These are phyloP conservation scores for Augiades crinisus DNA, from an alignment of 2,888 invertebrate genomes.

Conservation along the genomic window DNA sequence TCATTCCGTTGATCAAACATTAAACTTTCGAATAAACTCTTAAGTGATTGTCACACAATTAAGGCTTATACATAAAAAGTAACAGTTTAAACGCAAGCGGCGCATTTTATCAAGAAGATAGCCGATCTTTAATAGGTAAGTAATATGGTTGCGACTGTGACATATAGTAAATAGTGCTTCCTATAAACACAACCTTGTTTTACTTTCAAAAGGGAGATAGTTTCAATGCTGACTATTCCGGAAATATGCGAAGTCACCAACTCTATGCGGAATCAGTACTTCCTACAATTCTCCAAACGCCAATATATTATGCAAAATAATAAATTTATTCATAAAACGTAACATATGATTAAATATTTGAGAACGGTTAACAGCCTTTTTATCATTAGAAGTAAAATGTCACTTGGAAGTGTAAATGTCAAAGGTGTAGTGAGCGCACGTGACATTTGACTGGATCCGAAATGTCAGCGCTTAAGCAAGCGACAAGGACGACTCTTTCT, in stretches of 20 bases:
- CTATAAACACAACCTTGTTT: slow-evolving; percentile 14
- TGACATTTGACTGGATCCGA: slow-evolving; percentile 75
- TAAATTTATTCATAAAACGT: slow-evolving; percentile 19
- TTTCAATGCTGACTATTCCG: slow-evolving; percentile 1
- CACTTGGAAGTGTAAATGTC: slow-evolving; percentile 64
- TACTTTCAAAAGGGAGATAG: slow-evolving; percentile 13
- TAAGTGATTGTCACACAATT: too few species aligned
- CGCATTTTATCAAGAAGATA: too few species aligned
- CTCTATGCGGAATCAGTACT: slow-evolving; percentile 9
- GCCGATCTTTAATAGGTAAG: too few species aligned
- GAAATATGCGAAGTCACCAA: slow-evolving; percentile 7
- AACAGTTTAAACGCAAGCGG: too few species aligned
- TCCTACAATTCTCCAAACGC: slow-evolving; percentile 12
- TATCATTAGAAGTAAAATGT: slow-evolving; percentile 62
- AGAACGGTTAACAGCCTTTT: slow-evolving; percentile 40
- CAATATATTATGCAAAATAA: slow-evolving; percentile 14
- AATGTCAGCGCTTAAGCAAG: slow-evolving; percentile 79
- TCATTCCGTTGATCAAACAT: too few species aligned
- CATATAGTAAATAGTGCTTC: slow-evolving; percentile 8
- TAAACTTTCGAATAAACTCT: too few species aligned
- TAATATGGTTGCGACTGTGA: too few species aligned
- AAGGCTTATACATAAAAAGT: too few species aligned
- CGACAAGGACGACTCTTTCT: slow-evolving; percentile 79
- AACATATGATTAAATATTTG: slow-evolving; percentile 31
- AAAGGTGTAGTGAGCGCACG: slow-evolving; percentile 72